Conservation (phyloP, 2,113 vertebrate genomes). For the Upupa epops region DNA sequence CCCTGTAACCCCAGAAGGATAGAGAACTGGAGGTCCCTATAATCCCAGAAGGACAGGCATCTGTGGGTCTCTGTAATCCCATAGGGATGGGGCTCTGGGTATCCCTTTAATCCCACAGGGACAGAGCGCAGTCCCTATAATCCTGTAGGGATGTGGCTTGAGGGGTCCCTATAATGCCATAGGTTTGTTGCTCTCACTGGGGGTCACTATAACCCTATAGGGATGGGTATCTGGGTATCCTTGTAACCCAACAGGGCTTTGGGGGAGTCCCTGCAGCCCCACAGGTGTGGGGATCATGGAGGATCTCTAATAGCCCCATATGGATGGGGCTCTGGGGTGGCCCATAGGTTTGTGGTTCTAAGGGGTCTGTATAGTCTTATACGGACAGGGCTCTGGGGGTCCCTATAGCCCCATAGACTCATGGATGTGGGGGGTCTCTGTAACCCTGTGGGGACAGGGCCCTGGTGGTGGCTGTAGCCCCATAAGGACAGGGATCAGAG, state of each 20-base stretch:
- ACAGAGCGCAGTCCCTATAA: not conserved
- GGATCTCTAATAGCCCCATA: too few species aligned
- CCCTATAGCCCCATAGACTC: not conserved
- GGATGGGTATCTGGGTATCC: not conserved
- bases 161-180: not conserved
- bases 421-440: not conserved
- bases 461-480: not conserved
- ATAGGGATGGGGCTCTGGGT: not conserved
- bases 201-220: not conserved
- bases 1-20: too few species aligned
- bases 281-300: not conserved
- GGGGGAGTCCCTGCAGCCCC: not conserved
- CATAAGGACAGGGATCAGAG: not conserved
- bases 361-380: not conserved
- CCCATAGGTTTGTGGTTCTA: not conserved
- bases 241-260: too few species aligned
- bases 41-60: not conserved
- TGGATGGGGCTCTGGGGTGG: not conserved
- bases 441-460: not conserved
- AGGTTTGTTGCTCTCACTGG: too few species aligned
- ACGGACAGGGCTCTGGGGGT: fast-evolving
- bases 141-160: not conserved
- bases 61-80: not conserved
- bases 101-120: not conserved
- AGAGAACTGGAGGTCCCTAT: too few species aligned